Evolutionary conservation across 2,113 vertebrate genomes (phyloP).

Genomic region (Aythya baeri): DNA sequence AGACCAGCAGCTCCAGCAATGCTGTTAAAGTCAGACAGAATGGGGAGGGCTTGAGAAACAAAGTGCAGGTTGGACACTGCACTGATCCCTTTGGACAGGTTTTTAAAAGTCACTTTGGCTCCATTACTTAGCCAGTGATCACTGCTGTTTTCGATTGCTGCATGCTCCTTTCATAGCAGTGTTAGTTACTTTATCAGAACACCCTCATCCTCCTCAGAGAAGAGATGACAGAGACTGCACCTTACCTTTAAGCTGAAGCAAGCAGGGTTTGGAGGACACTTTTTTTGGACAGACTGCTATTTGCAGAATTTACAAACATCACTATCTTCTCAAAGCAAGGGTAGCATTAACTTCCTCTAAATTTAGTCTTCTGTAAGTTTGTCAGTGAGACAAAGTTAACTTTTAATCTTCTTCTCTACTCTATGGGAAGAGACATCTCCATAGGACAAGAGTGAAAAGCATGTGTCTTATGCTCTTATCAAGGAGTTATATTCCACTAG

Average conservation of each 20-base stretch:
- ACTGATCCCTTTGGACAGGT: background rate
- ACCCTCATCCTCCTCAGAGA: background rate
- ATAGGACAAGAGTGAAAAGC: background rate
- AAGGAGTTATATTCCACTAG: background rate
- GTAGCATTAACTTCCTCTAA: background rate
- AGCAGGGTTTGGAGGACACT: background rate
- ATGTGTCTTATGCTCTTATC: background rate
- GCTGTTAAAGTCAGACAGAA: background rate
- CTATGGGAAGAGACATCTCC: background rate
- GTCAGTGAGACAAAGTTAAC: background rate
- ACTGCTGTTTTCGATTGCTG: background rate
- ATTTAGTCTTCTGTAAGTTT: background rate
- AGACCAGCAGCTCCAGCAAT: background rate
- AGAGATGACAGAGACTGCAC: background rate
- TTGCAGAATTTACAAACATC: background rate
- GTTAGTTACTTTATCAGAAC: background rate
- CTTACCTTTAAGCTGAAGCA: background rate
- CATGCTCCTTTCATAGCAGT: background rate
- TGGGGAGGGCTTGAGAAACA: background rate
- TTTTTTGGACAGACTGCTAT: background rate
- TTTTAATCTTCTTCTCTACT: background rate
- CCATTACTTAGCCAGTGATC: background rate
- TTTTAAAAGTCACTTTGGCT: background rate
- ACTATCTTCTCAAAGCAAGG: background rate
- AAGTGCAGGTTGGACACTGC: background rate